Conservation (phyloP, 2,888 invertebrate species). For the Hydroisotoma schaefferi region DNA sequence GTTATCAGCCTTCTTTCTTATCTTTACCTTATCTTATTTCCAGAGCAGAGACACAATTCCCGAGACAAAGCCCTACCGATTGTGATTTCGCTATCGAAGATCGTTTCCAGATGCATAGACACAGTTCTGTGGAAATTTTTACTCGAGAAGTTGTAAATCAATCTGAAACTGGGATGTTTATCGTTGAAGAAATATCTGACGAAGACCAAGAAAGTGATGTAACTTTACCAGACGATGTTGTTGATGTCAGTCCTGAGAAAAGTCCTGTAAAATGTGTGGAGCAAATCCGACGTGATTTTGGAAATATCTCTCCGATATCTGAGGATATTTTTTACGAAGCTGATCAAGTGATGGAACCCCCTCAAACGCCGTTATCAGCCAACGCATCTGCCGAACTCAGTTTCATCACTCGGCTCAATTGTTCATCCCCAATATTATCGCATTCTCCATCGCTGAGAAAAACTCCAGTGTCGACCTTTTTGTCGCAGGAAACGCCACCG, state of each 20-base stretch:
- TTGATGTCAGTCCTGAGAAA: not conserved
- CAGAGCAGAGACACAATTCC: no score
- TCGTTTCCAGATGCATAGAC: no score
- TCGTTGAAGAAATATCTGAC: slow-evolving; percentile 9
- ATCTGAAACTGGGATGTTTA: not conserved
- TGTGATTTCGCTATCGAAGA: no score
- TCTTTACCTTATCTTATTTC: no score
- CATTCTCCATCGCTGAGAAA: slow-evolving; percentile 30
- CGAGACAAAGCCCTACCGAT: no score
- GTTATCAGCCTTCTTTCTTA: no score
- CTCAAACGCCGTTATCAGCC: not conserved
- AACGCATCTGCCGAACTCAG: slow-evolving; percentile 1
- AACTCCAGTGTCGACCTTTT: slow-evolving; percentile 14
- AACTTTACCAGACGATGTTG: not conserved
- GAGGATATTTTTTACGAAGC: slow-evolving; percentile 18
- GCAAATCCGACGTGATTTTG: slow-evolving; percentile 18
- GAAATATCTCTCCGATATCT: slow-evolving; percentile 35
- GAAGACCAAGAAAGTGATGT: not conserved
- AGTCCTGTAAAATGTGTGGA: not conserved
- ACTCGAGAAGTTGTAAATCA: no score
- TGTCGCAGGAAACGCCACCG: slow-evolving; percentile 10
- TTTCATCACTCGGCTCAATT: slow-evolving; percentile 6
- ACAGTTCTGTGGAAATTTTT: no score
- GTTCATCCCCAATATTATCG: slow-evolving; percentile 33
- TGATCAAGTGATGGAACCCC: not conserved